phyloP scores from a whole-genome alignment of 2,113 vertebrate species.

The Lepisosteus osseus region DNA sequence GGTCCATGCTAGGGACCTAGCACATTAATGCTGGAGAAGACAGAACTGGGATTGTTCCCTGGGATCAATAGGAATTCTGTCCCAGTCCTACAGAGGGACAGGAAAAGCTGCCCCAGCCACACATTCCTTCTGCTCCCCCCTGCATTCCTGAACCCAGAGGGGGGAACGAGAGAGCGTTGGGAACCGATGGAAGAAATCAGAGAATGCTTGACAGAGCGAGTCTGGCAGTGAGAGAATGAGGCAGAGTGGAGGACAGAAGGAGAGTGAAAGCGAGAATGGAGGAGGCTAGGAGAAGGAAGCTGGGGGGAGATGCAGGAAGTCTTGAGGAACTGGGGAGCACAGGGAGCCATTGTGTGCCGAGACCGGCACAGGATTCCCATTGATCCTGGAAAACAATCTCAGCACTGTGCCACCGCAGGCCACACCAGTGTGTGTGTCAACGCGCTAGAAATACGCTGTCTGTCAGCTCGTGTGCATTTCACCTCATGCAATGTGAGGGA shows the following conservation, averaged over 20 bases:
- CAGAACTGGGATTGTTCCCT: slow-evolving; percentile 12
- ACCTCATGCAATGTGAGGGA: no score
- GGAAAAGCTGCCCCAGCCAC: slow-evolving; percentile 53
- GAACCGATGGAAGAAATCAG: slow-evolving; percentile 9
- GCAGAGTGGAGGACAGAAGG: neutral
- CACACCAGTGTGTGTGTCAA: neutral
- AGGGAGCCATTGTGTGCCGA: slow-evolving; percentile 50
- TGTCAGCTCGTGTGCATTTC: no score
- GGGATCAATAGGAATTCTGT: slow-evolving; percentile 73
- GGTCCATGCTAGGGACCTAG: slow-evolving; percentile 31
- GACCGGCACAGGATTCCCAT: slow-evolving; percentile 34
- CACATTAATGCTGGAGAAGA: neutral
- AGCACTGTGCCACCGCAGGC: slow-evolving; percentile 33
- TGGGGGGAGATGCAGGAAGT: neutral
- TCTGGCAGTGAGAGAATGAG: neutral
- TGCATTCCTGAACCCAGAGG: slow-evolving; percentile 30
- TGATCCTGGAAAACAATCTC: slow-evolving; percentile 54
- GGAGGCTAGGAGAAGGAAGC: neutral
- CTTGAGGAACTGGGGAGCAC: slow-evolving; percentile 20
- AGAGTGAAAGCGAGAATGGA: neutral
- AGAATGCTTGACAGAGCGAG: neutral
- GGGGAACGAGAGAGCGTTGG: slow-evolving; percentile 3
- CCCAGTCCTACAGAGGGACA: slow-evolving; percentile 46
- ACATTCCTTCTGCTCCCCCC: slow-evolving; percentile 45
- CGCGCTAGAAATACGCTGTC: no score